A percentile compares a stretch with the other conserved stretches of the same genome.
Evolutionary conservation across 1,140 invertebrate genomes (phyloP).

Genomic region (Stegodyphus mimosarum): DNA sequence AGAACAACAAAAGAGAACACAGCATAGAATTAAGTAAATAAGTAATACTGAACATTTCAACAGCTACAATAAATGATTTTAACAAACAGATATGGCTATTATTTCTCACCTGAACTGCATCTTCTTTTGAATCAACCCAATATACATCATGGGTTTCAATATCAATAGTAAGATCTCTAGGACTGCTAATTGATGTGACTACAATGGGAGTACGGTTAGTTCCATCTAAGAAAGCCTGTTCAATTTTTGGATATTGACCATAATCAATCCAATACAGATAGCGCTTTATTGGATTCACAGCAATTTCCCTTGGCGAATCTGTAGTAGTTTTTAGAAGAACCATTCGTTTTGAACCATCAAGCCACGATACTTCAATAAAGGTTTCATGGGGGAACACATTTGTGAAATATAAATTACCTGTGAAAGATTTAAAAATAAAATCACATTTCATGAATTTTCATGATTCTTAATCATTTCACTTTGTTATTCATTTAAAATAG

Average conservation of each 20-base stretch:
- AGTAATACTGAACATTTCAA: too few species aligned
- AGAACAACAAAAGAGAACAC: too few species aligned
- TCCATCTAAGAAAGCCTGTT: constrained; percentile 89
- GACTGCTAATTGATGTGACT: constrained; percentile 88
- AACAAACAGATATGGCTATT: too few species aligned
- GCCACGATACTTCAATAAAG: constrained; percentile 92
- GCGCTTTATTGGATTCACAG: constrained; percentile 95
- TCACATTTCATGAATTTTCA: too few species aligned
- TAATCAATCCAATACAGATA: constrained; percentile 98
- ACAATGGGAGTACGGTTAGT: constrained; percentile 88
- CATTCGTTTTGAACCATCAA: constrained; percentile 91
- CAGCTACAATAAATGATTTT: too few species aligned
- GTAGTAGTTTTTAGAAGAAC: constrained; percentile 92
- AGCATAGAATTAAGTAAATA: too few species aligned
- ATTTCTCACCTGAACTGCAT: constrained; percentile 88
- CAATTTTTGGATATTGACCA: constrained; percentile 95
- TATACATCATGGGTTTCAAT: constrained; percentile 94
- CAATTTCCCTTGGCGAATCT: constrained; percentile 91
- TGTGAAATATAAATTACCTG: constrained; percentile 93
- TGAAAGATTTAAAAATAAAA: neutral
- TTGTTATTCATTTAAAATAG: too few species aligned
- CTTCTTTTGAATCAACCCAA: constrained; percentile 95
- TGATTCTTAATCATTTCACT: too few species aligned
- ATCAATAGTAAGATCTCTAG: constrained; percentile 93
- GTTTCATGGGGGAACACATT: constrained; percentile 98